phyloP scores from a whole-genome alignment of 2,888 invertebrate species.

The Ethmia dodecea region DNA sequence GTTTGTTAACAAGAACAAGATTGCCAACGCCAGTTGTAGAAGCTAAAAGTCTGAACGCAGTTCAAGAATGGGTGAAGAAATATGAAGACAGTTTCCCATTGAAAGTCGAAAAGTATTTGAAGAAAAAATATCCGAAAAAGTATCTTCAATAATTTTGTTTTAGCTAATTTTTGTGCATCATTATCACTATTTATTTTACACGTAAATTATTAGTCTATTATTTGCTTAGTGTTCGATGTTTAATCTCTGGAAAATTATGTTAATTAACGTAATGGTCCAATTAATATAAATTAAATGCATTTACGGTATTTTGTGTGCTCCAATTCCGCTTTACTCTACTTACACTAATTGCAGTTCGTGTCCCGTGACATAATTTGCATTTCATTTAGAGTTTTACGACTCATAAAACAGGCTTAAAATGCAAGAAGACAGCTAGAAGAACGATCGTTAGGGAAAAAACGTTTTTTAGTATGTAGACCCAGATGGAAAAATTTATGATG shows the following conservation, averaged over 20 bases:
- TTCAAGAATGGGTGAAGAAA: slow-evolving; percentile 44
- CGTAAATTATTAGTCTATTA: slow-evolving; percentile 17
- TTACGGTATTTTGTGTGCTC: slow-evolving; percentile 34
- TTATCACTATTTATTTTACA: slow-evolving; percentile 19
- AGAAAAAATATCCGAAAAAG: slow-evolving; percentile 45
- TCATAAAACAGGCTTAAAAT: slow-evolving; percentile 38
- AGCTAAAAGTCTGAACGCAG: slow-evolving; percentile 41
- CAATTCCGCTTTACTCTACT: slow-evolving; percentile 35
- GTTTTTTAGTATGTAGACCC: too few relatives aligned
- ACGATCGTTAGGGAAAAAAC: too few relatives aligned
- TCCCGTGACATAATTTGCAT: slow-evolving; percentile 36
- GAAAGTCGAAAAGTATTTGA: slow-evolving; percentile 39
- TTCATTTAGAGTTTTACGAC: slow-evolving; percentile 43
- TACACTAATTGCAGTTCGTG: slow-evolving; percentile 40
- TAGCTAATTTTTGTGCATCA: neutral
- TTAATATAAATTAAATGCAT: slow-evolving; percentile 23
- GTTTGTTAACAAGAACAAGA: slow-evolving; percentile 50
- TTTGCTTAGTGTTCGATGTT: too few relatives aligned
- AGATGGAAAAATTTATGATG: too few relatives aligned
- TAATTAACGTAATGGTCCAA: slow-evolving; percentile 22
- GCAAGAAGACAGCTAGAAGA: slow-evolving; percentile 30
- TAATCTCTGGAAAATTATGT: too few relatives aligned
- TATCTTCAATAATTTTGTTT: slow-evolving; percentile 27
- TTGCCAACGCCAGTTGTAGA: slow-evolving; percentile 59
- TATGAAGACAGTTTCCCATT: slow-evolving; percentile 34